phyloP scores from a whole-genome alignment of 2,797 vertebrate species.

The Gastrophryne carolinensis region DNA sequence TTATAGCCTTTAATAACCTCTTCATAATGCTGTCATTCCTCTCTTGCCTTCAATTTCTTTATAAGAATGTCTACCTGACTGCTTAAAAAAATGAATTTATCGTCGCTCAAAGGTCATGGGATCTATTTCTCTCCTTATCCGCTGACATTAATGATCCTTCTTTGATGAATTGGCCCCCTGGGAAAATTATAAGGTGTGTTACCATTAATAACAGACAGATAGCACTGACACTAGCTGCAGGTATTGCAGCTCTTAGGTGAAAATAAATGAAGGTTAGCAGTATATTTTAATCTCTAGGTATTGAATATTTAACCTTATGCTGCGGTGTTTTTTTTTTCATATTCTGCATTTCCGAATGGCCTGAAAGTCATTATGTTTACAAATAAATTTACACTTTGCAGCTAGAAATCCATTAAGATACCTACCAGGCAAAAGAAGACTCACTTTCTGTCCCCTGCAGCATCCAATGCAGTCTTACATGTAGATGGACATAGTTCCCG shows the following conservation, averaged over 20 bases:
- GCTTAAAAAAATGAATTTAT: slow-evolving; percentile 44
- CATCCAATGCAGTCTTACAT: no score
- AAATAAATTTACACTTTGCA: no score
- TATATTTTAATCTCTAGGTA: neutral
- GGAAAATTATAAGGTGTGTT: slow-evolving; percentile 27
- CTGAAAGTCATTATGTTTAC: no score
- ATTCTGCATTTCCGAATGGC: no score
- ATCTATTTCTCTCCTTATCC: slow-evolving; percentile 38
- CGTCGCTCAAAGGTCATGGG: slow-evolving; percentile 35
- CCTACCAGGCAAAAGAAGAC: no score
- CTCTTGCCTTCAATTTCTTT: slow-evolving; percentile 4
- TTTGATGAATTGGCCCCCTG: slow-evolving; percentile 29
- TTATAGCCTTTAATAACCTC: slow-evolving; percentile 27
- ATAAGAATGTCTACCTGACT: slow-evolving; percentile 22
- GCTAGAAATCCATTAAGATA: no score
- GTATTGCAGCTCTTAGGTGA: neutral
- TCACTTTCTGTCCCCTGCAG: no score
- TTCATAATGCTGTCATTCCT: slow-evolving; percentile 19
- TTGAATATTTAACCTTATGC: neutral
- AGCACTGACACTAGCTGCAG: slow-evolving; percentile 18
- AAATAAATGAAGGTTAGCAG: neutral
- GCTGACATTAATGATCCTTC: slow-evolving; percentile 37
- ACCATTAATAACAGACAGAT: slow-evolving; percentile 21
- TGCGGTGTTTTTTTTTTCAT: no score
- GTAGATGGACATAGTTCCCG: no score